Evolutionary conservation across 2,888 invertebrate genomes (phyloP).

Genomic region (Spodoptera picta): DNA sequence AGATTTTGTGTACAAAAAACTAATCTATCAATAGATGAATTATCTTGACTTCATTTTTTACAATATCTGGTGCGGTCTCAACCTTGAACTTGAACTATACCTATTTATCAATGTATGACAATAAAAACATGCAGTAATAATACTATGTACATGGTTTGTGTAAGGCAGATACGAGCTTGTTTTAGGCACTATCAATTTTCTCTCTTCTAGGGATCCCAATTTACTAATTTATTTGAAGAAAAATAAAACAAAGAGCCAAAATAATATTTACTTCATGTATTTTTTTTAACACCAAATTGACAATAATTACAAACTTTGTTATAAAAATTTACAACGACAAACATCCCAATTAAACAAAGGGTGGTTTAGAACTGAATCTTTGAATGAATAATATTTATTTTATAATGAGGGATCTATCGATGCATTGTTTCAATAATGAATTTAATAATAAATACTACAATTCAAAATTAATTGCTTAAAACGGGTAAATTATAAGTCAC

Average conservation of each 20-base stretch:
- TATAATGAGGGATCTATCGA: too few relatives aligned
- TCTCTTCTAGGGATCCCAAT: too few relatives aligned
- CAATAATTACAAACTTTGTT: constrained; percentile 65
- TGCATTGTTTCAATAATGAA: too few relatives aligned
- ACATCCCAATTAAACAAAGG: constrained; percentile 44
- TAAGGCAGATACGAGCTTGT: background rate
- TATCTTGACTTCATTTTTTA: constrained; percentile 1
- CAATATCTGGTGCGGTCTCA: constrained; percentile 10
- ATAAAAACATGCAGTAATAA: too few relatives aligned
- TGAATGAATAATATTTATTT: background rate
- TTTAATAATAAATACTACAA: too few relatives aligned
- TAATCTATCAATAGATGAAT: too few relatives aligned
- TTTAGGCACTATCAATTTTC: too few relatives aligned
- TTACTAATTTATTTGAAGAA: background rate
- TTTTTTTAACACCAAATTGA: constrained; percentile 68
- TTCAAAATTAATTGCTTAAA: too few relatives aligned
- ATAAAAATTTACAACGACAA: constrained; percentile 60
- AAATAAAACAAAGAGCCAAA: constrained; percentile 37
- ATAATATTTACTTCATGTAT: constrained; percentile 52
- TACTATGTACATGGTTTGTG: too few relatives aligned
- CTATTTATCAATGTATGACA: background rate
- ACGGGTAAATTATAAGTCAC: too few relatives aligned
- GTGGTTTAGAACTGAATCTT: constrained; percentile 21
- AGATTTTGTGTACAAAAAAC: too few relatives aligned
- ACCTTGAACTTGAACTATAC: constrained; percentile 27